Conservation (phyloP, 2,888 invertebrate genomes). For the Hylaea fasciaria region DNA sequence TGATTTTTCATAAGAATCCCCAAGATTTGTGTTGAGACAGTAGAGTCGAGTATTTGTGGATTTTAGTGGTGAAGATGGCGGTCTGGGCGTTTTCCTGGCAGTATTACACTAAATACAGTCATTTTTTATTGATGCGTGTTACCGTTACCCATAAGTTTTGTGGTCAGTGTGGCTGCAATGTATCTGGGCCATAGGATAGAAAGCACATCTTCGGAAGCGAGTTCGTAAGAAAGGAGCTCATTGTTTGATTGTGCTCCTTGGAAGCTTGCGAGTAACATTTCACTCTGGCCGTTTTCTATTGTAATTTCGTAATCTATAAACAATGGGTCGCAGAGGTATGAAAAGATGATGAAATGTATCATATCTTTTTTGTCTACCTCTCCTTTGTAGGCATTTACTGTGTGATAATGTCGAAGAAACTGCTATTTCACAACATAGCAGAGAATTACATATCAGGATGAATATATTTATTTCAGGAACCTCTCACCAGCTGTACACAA, state of each 20-base stretch:
- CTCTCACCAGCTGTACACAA: conserved; percentile 11
- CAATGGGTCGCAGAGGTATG: conserved; percentile 20
- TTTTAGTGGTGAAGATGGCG: conserved; percentile 72
- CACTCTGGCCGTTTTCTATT: conserved; percentile 12
- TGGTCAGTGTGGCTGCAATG: conserved; percentile 16
- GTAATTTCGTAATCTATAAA: conserved; percentile 20
- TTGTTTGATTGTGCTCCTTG: conserved; percentile 40
- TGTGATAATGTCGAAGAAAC: conserved; percentile 3
- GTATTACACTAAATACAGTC: conserved; percentile 28
- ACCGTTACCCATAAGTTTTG: conserved; percentile 14
- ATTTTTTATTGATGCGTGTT: conserved; percentile 25
- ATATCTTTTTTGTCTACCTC: neutral
- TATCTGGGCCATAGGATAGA: conserved; percentile 32
- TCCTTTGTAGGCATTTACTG: neutral
- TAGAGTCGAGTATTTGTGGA: conserved; percentile 67
- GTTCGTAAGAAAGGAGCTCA: conserved; percentile 41
- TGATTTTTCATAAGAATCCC: conserved; percentile 45
- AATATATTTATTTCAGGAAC: conserved; percentile 11
- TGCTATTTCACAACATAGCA: neutral
- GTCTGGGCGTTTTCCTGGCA: conserved; percentile 64
- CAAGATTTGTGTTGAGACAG: conserved; percentile 58
- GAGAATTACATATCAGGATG: neutral
- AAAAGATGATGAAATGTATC: conserved; percentile 20
- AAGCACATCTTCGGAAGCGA: conserved; percentile 29
- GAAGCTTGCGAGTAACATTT: conserved; percentile 26